phyloP scores from a whole-genome alignment of 2,113 vertebrate species.

The Hucho hucho region DNA sequence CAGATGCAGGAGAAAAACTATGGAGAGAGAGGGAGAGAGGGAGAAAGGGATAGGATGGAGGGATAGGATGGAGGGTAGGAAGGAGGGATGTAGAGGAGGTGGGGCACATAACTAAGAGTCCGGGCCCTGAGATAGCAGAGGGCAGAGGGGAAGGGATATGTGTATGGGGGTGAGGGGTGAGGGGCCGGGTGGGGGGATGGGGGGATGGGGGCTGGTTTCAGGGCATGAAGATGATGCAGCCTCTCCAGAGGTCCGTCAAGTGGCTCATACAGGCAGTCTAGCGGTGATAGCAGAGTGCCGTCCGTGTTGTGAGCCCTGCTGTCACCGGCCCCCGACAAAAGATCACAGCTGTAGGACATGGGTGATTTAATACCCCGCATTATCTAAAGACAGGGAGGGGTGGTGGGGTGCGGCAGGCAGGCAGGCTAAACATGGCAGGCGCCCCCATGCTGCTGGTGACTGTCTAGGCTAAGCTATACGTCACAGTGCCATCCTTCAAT shows the following conservation, averaged over 20 bases:
- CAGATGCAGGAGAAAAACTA: slow-evolving; percentile 98
- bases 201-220: slow-evolving; percentile 14
- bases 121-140: slow-evolving; percentile 73
- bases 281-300: background rate
- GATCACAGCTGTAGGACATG: slow-evolving; percentile 29
- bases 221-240: slow-evolving; percentile 22
- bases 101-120: slow-evolving; percentile 75
- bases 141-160: slow-evolving; percentile 71
- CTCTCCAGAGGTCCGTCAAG: slow-evolving; percentile 42
- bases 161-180: slow-evolving; percentile 27
- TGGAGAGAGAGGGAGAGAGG: slow-evolving; percentile 80
- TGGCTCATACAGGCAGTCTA: slow-evolving; percentile 27
- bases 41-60: slow-evolving; percentile 23
- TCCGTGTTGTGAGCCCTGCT: background rate
- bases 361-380: background rate
- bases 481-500: background rate
- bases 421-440: background rate
- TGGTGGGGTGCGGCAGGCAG: background rate
- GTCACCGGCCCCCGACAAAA: background rate
- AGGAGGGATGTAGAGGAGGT: slow-evolving; percentile 53
- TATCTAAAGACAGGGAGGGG: slow-evolving; percentile 5
- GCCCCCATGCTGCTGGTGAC: background rate
- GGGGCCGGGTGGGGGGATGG: background rate
- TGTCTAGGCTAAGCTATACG: background rate
- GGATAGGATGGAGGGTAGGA: slow-evolving; percentile 20